These are phyloP conservation scores for Syngnathus rostellatus DNA, from an alignment of 2,797 vertebrate species.

Conservation along the genomic window DNA sequence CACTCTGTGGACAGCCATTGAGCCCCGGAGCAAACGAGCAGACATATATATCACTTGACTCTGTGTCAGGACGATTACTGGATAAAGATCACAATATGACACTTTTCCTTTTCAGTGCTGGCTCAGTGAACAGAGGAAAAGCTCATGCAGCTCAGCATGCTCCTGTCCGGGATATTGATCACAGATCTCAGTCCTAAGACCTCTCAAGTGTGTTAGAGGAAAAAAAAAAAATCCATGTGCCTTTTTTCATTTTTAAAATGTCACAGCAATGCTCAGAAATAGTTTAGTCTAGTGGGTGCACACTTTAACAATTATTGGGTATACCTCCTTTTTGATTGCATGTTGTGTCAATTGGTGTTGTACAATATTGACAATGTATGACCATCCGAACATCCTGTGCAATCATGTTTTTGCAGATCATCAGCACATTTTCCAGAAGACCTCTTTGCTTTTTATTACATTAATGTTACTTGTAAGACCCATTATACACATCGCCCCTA, in stretches of 20 bases:
- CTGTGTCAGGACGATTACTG: conserved; percentile 88
- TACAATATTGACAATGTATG: not conserved
- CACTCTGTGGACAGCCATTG: conserved; percentile 52
- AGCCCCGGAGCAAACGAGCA: conserved; percentile 72
- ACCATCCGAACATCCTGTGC: not conserved
- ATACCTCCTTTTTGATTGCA: not conserved
- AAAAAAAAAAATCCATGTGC: conserved; percentile 19
- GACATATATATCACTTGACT: conserved; percentile 85
- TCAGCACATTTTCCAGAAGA: conserved; percentile 8
- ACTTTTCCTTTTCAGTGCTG: conserved; percentile 88
- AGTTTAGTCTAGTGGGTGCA: not conserved
- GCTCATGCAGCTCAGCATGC: conserved; percentile 58
- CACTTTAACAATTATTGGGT: conserved; percentile 10
- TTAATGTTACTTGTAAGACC: not conserved
- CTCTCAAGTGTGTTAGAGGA: conserved; percentile 46
- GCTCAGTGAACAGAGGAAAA: conserved; percentile 82
- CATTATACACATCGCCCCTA: not conserved
- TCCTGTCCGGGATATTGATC: conserved; percentile 64
- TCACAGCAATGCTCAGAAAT: conserved; percentile 8
- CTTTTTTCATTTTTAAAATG: conserved; percentile 35
- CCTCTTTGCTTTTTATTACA: conserved; percentile 2
- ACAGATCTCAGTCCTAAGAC: conserved; percentile 55
- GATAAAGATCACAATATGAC: conserved; percentile 99
- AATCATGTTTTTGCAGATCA: conserved; percentile 6
- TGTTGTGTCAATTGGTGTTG: not conserved